Conservation (phyloP, 2,888 invertebrate genomes). For the Mantis religiosa region DNA sequence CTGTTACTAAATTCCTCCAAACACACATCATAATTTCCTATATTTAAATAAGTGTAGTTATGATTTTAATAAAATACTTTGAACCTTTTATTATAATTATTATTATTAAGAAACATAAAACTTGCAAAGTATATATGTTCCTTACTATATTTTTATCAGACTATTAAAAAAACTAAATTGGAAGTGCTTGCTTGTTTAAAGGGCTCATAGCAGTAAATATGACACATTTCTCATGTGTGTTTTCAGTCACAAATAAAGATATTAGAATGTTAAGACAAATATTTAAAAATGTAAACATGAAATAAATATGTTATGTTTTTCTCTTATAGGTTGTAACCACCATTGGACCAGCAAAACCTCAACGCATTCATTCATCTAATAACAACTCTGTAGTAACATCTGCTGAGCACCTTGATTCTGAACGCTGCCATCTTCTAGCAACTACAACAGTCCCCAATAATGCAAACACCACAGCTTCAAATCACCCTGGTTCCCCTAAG, state of each 20-base stretch:
- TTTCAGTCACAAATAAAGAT: neutral
- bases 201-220: no score
- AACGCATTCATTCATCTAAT: slow-evolving; percentile 48
- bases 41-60: no score
- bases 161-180: no score
- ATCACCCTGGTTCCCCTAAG: slow-evolving; percentile 41
- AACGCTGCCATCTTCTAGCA: slow-evolving; percentile 35
- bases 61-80: no score
- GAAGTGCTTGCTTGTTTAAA: no score
- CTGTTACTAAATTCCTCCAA: no score
- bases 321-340: slow-evolving; percentile 66
- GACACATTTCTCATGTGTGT: neutral
- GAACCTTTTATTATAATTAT: no score
- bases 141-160: no score
- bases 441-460: slow-evolving; percentile 37
- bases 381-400: slow-evolving; percentile 37
- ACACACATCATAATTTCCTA: no score
- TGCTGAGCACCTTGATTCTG: slow-evolving; percentile 41
- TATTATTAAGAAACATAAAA: no score
- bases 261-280: neutral
- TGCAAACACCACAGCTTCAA: slow-evolving; percentile 34
- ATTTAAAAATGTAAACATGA: neutral
- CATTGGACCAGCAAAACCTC: slow-evolving; percentile 75
- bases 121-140: no score
- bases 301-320: neutral